Percentiles rank a stretch among this genome's conserved stretches.
Evolutionary conservation across 64 coral and sea anemone species (phyloP).

Genomic region (Actinia tenebrosa): DNA sequence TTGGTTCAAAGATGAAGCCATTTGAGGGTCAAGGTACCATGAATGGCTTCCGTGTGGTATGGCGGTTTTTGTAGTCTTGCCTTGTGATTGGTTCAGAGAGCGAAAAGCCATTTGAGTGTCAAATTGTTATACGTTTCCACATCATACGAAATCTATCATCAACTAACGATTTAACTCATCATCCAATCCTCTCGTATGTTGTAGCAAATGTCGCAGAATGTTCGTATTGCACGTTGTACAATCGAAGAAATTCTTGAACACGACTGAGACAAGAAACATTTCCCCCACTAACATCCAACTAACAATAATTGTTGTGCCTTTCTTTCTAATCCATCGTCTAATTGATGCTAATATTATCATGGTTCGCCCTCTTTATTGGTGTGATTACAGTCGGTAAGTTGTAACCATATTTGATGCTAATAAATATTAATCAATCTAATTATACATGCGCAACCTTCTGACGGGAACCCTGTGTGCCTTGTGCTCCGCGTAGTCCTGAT

Average conservation of each 20-base stretch:
- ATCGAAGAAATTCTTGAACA: not conserved
- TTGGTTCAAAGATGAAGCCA: too few species aligned
- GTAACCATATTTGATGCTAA: not conserved
- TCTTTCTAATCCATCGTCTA: slow-evolving; percentile 1
- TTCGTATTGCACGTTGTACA: not conserved
- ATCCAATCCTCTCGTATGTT: too few species aligned
- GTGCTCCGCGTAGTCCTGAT: not conserved
- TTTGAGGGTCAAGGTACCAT: too few species aligned
- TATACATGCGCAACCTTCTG: not conserved
- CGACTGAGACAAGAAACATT: not conserved
- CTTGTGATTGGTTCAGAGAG: not conserved
- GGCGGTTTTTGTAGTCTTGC: too few species aligned
- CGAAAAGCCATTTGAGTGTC: not conserved
- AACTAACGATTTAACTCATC: not conserved
- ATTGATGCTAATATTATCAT: not conserved
- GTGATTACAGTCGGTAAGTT: not conserved
- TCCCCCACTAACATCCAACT: not conserved
- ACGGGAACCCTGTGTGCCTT: not conserved
- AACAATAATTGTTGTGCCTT: not conserved
- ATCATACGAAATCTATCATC: not conserved
- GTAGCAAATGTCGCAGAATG: too few species aligned
- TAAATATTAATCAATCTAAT: not conserved
- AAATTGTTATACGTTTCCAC: too few species aligned
- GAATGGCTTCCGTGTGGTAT: too few species aligned
- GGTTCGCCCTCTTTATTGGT: not conserved